Base-by-base conservation (phyloP, 1,140 invertebrate species). In the Drosophila bifasciata region DNA sequence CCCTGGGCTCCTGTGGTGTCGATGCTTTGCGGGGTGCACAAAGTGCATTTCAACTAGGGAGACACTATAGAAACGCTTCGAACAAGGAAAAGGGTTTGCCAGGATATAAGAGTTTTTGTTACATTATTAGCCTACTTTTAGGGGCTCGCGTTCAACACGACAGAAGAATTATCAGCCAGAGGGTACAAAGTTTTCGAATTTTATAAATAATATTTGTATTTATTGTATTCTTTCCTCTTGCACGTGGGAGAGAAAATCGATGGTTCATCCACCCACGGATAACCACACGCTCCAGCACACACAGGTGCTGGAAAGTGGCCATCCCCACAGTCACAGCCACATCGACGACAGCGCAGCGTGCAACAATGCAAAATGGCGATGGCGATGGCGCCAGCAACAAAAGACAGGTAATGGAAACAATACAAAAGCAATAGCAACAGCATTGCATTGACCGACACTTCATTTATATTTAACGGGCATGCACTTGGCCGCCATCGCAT, bases 361-460 rank as follows among this genome's bases (percentile, higher is more conserved):
- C 76, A 76, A 72, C 85, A 85, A 89, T 89, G 79, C 85, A 89
- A 89, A 89, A 85, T 89, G 85, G 73, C 63, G 57, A 85, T 89
- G 85, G 73, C 63, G 57, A 15, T 46, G 66, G 59, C 80, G 60
- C 56, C 81, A 76, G 72, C 43, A 56, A 45, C 69, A 72, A 51
- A 40, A 59, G 16, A 52, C 32, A 36, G 11, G 32, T 36, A 36
- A 36, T 36, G 32, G 32, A 17, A 28, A 63, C 16, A 55, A 71
- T 56, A 49, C 51, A 19, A 48, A 21, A 36, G 4, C 51, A 21
- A 32, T 48, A 52, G 11, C 23, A 67, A 49, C 46, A 64, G 43
- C 41, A 48, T 50, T 23, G 25, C 8, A 28, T 40, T 45, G 40
- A 48, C 67, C 52, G 45, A 41, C 60, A 69, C 60, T 80, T 77